phyloP scores from a whole-genome alignment of 2,113 vertebrate species.

The Stercorarius parasiticus region DNA sequence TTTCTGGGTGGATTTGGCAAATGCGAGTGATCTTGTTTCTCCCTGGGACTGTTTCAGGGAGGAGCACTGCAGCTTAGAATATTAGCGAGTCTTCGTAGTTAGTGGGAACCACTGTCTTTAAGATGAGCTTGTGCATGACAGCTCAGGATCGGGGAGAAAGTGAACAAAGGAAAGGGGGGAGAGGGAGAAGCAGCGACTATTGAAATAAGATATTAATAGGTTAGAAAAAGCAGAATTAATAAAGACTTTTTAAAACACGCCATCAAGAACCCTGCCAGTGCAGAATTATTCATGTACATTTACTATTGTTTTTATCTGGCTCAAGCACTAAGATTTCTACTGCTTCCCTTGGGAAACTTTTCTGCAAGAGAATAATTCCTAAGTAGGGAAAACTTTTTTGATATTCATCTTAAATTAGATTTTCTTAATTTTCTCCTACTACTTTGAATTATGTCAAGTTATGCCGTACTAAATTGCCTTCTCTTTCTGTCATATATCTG shows the following conservation, averaged over 20 bases:
- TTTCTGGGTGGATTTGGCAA: not conserved
- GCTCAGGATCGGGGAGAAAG: conserved; percentile 18
- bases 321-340: not conserved
- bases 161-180: conserved; percentile 41
- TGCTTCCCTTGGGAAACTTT: not conserved
- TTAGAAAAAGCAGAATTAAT: conserved; percentile 43
- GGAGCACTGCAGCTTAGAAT: conserved; percentile 40
- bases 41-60: not conserved
- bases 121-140: conserved; percentile 44
- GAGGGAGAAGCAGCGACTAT: not conserved
- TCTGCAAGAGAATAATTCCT: not conserved
- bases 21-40: not conserved
- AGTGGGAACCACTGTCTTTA: conserved; percentile 27
- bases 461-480: not conserved
- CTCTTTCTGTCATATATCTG: not conserved
- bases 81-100: not conserved
- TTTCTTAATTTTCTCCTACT: conserved; percentile 5
- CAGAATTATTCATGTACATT: conserved; percentile 45
- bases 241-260: conserved; percentile 41
- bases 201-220: conserved; percentile 66
- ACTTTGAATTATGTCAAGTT: conserved; percentile 25
- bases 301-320: conserved; percentile 54
- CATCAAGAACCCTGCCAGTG: conserved; percentile 36
- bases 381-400: not conserved
- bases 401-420: conserved; percentile 44